Evolutionary conservation across 2,888 invertebrate species (phyloP).

Genomic region (Seira ritae): DNA sequence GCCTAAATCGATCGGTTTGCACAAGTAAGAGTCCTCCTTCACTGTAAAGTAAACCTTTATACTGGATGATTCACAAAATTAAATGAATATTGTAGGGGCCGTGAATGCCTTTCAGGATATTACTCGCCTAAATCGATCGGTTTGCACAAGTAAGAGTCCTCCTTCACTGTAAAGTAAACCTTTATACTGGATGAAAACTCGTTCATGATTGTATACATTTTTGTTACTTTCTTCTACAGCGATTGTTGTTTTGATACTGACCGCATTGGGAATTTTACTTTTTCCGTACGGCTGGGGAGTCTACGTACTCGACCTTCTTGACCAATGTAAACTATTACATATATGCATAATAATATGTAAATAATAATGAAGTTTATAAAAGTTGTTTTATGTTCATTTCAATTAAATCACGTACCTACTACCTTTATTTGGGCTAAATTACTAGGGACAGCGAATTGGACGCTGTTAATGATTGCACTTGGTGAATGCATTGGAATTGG

Average conservation of each 20-base stretch:
- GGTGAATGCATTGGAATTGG: slow-evolving; percentile 48
- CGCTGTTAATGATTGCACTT: slow-evolving; percentile 49
- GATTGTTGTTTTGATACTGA: slow-evolving; percentile 26
- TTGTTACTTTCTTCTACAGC: slow-evolving; percentile 24
- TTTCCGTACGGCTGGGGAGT: slow-evolving; percentile 60
- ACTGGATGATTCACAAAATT: too few species aligned
- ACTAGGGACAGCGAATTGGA: slow-evolving; percentile 63
- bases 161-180: too few species aligned
- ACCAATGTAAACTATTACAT: slow-evolving; percentile 59
- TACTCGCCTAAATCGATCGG: slow-evolving; percentile 29
- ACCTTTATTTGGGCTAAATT: too few species aligned
- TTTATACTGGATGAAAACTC: too few species aligned
- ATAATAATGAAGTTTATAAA: neutral
- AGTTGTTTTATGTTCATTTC: neutral
- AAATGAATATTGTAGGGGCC: too few species aligned
- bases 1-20: slow-evolving; percentile 27
- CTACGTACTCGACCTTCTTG: slow-evolving; percentile 58
- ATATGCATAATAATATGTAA: neutral
- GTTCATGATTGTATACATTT: too few species aligned
- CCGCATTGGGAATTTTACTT: slow-evolving; percentile 9
- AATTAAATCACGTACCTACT: neutral
- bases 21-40: too few species aligned
- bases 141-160: slow-evolving; percentile 45
- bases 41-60: too few species aligned
- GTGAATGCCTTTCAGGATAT: slow-evolving; percentile 42